Base-by-base conservation (phyloP, 2,113 vertebrate genomes). In the Pterophyllum scalare region DNA sequence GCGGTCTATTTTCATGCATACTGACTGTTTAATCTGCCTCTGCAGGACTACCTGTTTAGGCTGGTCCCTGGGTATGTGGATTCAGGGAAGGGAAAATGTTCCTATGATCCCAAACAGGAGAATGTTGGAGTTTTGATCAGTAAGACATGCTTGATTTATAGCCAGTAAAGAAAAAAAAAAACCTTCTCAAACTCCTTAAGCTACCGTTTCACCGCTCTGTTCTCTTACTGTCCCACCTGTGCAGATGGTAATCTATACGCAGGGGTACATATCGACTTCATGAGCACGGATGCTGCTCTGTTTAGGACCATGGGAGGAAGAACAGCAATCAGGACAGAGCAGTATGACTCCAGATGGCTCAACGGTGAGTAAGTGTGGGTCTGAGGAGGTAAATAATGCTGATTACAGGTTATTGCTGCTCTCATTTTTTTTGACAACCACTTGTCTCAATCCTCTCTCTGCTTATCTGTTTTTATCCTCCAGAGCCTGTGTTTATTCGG, bases 261-360 rank as follows among this genome's bases (percentile, higher is more conserved):
- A 7, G 97, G 97, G 2, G 96, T 97, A 52, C 96, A 97, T 38
- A 96, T 97, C 15, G 96, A 97, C 93, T 97, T 97, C 90, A 97
- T 97, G 96, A 96, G 97, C 57, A 97, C 96, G n/a, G 97, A 97
- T 59, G 95, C 96, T 1, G 95, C 96, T 17, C 80, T 97, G 77
- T 97, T 97, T 83, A 95, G 96, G 81, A 97, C 96, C 40, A 94
- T 97, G 95, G 97, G 97, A 35, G 95, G 95, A 17, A 94, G 95
- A 40, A 94, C 95, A 2, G 95, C 95, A 14, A 94, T 97, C 83
- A 94, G 97, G 81, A 97, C 96, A 0, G 97, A 97, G 85, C 97
- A 97, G 87, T 96, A 97, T 20, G 96, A 97, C 90, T 97, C 96
- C 86, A 94, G 96, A 80, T 97, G 97, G 97, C 95, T 97, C 59